Evolutionary conservation across 92 coral and sea anemone species (phyloP), one percentile per base, ranked within the genome.

Genomic region (Phenganax stokvisi): DNA sequence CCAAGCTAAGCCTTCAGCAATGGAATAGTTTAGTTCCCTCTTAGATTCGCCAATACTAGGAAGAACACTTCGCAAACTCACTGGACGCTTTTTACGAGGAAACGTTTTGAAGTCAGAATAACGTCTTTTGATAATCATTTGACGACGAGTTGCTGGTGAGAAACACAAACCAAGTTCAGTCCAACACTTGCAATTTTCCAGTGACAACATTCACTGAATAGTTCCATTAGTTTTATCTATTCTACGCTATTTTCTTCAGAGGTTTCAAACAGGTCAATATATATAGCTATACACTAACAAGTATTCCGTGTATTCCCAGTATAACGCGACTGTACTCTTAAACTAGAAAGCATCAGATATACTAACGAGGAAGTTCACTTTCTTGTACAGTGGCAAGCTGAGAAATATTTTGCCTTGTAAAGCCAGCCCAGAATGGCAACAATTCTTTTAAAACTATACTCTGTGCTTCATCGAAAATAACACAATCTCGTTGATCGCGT

Each of bases 371-470:
- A 13, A 93, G 81, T 75, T 85, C 88, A n/a, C 77, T 77, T 28
- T 53, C 83, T 71, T 86, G 91, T 57, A 88, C 87, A 54, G 47
- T 37, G 47, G 79, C 87, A 10, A 90, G 90, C 55, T 66, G 83
- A 12, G 89, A 76, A 13, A 86, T 86, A 71, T 93, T 90, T 15
- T 85, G 93, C 79, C 89, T 90, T 58, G 92, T 88, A 81, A 93
- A 93, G 7, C 98, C 98, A 10, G 98, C 98, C 98, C 98, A 93
- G 79, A 89, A 93, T 2, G 98, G 97, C 27, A 96, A 85, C 81
- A 96, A 57, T 66, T 96, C 99, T 77, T 96, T 96, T 73, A 90
- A 90, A n/a, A 92, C 82, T 12, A 96, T 86, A 53, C 85, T 89
- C 76, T 96, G 99, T 0, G 99, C 97, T 53, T 96, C 99, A 63